These are phyloP conservation scores for Monoplex corrugatus DNA, from an alignment of 2,888 invertebrate species.

Conservation along the genomic window DNA sequence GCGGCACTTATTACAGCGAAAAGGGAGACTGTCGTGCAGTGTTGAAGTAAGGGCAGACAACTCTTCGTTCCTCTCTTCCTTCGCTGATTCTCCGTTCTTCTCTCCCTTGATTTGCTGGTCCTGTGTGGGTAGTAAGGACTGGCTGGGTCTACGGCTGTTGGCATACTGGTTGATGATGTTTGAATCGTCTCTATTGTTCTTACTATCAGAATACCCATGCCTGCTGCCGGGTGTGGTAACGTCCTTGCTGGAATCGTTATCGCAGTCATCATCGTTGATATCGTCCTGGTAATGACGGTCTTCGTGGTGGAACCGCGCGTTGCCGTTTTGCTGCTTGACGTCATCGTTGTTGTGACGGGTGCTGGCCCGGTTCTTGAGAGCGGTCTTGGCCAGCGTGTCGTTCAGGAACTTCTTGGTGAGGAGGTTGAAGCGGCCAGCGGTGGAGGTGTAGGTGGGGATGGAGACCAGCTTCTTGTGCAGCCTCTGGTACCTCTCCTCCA, in stretches of 20 bases:
- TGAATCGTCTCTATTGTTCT: no score
- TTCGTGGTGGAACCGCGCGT: not conserved
- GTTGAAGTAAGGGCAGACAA: not conserved
- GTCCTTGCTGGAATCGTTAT: not conserved
- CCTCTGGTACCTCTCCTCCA: slow-evolving; percentile 68
- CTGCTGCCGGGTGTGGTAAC: no score
- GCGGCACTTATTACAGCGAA: no score
- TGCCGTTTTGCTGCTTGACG: not conserved
- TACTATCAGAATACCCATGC: no score
- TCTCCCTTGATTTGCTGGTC: not conserved
- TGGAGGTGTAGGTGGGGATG: slow-evolving; percentile 47
- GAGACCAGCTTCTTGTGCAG: slow-evolving; percentile 71
- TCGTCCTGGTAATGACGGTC: not conserved
- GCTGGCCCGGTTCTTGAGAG: slow-evolving; percentile 20
- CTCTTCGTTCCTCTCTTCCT: not conserved
- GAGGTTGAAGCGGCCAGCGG: slow-evolving; percentile 12
- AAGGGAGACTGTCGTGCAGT: not conserved
- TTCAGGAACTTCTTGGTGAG: slow-evolving; percentile 3
- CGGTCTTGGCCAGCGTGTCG: not conserved
- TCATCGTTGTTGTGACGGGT: slow-evolving; percentile 1
- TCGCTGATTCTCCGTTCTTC: not conserved
- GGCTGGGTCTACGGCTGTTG: not conserved
- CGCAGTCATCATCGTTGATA: not conserved
- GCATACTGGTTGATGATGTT: not conserved
- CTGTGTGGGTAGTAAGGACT: not conserved